These are phyloP conservation scores for Pseudomyrmex sp. DNA, from an alignment of 1,140 invertebrate species.

Conservation along the genomic window DNA sequence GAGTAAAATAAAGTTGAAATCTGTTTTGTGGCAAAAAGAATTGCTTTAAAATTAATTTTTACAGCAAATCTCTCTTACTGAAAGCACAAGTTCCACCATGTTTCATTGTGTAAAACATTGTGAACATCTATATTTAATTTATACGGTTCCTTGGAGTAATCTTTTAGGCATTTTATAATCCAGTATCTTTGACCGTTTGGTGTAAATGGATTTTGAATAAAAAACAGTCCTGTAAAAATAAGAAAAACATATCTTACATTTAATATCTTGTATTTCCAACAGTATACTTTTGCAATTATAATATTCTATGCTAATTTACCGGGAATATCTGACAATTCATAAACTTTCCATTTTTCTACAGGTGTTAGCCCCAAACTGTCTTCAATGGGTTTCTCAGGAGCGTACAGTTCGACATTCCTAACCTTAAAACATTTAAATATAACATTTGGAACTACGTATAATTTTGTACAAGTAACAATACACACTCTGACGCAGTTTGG, in stretches of 20 bases:
- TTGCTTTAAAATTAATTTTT: neutral
- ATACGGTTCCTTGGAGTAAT: constrained; percentile 92
- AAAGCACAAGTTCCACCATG: constrained; percentile 85
- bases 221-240: constrained; percentile 88
- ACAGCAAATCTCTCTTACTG: constrained; percentile 71
- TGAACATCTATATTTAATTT: constrained; percentile 91
- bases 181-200: constrained; percentile 91
- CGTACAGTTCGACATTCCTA: constrained; percentile 64
- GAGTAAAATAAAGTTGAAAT: neutral
- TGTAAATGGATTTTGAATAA: constrained; percentile 95
- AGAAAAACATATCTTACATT: constrained; percentile 8
- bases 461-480: constrained; percentile 7
- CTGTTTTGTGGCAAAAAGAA: neutral
- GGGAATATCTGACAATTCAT: constrained; percentile 86
- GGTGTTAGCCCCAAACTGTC: constrained; percentile 84
- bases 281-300: neutral
- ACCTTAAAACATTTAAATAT: constrained; percentile 73
- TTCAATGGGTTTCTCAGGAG: constrained; percentile 40
- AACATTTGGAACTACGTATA: neutral
- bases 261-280: too few species aligned
- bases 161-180: constrained; percentile 91
- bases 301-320: constrained; percentile 75
- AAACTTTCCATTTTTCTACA: constrained; percentile 86
- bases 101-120: constrained; percentile 81
- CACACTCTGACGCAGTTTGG: constrained; percentile 66